Evolutionary conservation across 2,797 vertebrate species (phyloP), one percentile per base, ranked within the genome.

Genomic region (Sebastes diploproa): DNA sequence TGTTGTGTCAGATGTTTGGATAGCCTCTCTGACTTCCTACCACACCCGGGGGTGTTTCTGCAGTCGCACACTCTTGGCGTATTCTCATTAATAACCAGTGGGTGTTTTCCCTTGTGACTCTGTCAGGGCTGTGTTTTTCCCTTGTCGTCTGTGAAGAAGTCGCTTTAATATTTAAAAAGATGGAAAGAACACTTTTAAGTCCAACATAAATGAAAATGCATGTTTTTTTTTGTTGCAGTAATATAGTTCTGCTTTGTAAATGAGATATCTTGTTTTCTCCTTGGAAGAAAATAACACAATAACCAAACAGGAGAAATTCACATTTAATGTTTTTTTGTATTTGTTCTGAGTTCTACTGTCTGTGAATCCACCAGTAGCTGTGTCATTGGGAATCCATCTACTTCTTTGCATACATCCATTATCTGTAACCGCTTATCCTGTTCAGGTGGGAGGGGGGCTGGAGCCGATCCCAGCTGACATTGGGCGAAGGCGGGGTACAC

Each of bases 11-110:
- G 38, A 71, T 77, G 46, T 78, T 80, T 84, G 76, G 75, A 73
- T 55, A 55, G 56, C 20, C 27, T 81, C 61, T 71, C 30, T 75
- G 72, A 65, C 78, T 70, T 80, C 34, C 77, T 63, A 3, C 27
- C 38, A 65, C 66, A 84, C 62, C 46, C 52, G n/a, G 36, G 46
- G 75, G n/a, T 61, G n/a, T 56, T 79, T 80, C 71, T 71, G 56
- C 22, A 72, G 38, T 70, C 75, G 63, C 72, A 72, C 23, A 70
- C 61, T 32, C 50, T 29, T 4, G 25, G 59, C 64, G 77, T 62
- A 69, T 84, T 73, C 74, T 71, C 62, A 75, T 81, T 69, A 81
- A 75, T 71, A 89, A 75, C 78, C 68, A 58, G 25, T 56, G 54
- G 46, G 29, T 78, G 61, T 85, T 88, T 90, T 81, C 72, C 66